Conservation (phyloP, 2,797 vertebrate species). For the Rhodeus uyekii region DNA sequence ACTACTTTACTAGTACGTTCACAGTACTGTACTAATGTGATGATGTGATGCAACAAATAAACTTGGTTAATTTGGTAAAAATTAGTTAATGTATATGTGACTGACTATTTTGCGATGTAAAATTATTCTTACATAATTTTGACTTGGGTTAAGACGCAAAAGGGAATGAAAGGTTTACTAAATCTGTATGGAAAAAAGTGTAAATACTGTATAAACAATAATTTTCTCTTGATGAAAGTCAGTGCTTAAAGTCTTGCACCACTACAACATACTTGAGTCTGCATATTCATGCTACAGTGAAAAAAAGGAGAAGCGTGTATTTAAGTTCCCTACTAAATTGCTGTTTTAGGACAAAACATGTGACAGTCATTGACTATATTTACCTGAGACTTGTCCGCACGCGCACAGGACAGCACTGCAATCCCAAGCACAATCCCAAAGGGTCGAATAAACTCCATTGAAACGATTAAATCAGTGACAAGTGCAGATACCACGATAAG, state of each 20-base stretch:
- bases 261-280: neutral
- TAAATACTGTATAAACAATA: neutral
- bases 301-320: neutral
- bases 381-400: neutral
- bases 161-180: neutral
- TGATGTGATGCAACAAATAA: neutral
- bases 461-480: neutral
- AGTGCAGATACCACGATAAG: neutral
- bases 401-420: neutral
- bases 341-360: neutral
- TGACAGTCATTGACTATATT: neutral
- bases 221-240: neutral
- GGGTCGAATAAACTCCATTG: slow-evolving; percentile 18
- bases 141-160: neutral
- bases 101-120: neutral
- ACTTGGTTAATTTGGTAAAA: neutral
- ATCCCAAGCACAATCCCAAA: neutral
- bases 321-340: neutral
- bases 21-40: neutral
- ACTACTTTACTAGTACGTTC: neutral
- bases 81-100: neutral
- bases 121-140: neutral
- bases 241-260: no score
- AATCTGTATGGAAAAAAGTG: neutral
- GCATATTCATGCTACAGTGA: neutral